Evolutionary conservation across 2,888 invertebrate species (phyloP), one percentile per base, ranked within the genome.

Genomic region (Pterostichus madidus): DNA sequence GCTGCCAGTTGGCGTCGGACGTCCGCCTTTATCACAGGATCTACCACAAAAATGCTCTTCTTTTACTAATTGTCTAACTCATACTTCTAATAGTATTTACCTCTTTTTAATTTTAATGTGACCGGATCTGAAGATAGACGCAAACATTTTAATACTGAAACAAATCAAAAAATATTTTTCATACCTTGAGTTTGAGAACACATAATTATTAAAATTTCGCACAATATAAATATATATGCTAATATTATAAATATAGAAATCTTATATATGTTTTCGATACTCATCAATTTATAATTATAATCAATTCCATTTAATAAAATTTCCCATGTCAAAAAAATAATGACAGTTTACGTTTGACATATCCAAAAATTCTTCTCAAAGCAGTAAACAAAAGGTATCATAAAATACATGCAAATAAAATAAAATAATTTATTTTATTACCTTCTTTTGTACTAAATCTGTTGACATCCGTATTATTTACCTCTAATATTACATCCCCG

Each of bases 391-490:
- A 64, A 64, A 64, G 64, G n/a, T 64, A 32, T 61, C 10, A n/a
- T 3, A 10, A 61, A 10, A 10, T 64, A 75, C 68, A 44, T 71
- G 75, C 53, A 52, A 75, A 49, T 49, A 75, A 49, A 52, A 75
- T 73, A 49, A 73, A 73, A 17, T 17, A 15, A 35, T 10, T 31
- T 32, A 75, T 53, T 75, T 80, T 90, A 91, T 92, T 92, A 96
- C 97, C 97, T 94, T 97, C 97, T 93, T 97, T 96, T 89, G 97
- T 97, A 91, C 95, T 96, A 91, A 96, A 95, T 91, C 96, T 94
- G 92, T 96, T 95, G 88, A 97, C 97, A 92, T 97, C 97, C 89
- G 96, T 96, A 92, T 96, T 96, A 92, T 97, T 97, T 89, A 97
- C 96, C 93, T 96, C 96, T 91, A 97, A 93, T 91, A 97, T 96